Evolutionary conservation across 2,888 invertebrate genomes (phyloP).

Genomic region (Pheosia tremula): DNA sequence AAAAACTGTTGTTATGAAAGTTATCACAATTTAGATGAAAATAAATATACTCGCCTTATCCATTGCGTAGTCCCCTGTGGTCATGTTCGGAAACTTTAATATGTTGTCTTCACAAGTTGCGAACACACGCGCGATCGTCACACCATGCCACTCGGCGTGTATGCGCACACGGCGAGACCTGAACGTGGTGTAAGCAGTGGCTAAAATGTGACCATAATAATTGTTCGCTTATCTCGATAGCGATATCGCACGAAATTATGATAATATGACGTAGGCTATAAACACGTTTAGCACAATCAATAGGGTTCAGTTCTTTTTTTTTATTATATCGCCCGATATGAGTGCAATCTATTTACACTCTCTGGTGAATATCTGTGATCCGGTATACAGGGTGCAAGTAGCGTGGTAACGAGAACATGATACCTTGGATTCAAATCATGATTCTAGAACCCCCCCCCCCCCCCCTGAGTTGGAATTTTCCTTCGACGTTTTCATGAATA

Average conservation of each 20-base stretch:
- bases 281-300: conserved; percentile 19
- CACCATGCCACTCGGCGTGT: conserved; percentile 12
- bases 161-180: conserved; percentile 10
- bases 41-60: conserved; percentile 52
- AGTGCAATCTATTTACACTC: too few species aligned
- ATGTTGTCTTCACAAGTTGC: conserved; percentile 32
- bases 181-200: conserved; percentile 17
- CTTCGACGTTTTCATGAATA: too few species aligned
- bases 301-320: background rate
- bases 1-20: too few species aligned
- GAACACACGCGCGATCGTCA: conserved; percentile 19
- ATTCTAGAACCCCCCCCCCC: too few species aligned
- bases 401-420: too few species aligned
- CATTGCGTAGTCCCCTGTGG: conserved; percentile 63
- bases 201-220: conserved; percentile 30
- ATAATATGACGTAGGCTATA: conserved; percentile 24
- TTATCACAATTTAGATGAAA: too few species aligned
- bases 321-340: background rate
- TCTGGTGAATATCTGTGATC: too few species aligned
- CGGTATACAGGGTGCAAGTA: too few species aligned
- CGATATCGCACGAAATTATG: conserved; percentile 29
- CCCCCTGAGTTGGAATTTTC: too few species aligned
- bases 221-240: conserved; percentile 34
- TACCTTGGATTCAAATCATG: too few species aligned
- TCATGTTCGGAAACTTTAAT: conserved; percentile 55